Evolutionary conservation across 1,140 invertebrate genomes (phyloP), one percentile per base, ranked within the genome.

Genomic region (Glossosoma conforme): DNA sequence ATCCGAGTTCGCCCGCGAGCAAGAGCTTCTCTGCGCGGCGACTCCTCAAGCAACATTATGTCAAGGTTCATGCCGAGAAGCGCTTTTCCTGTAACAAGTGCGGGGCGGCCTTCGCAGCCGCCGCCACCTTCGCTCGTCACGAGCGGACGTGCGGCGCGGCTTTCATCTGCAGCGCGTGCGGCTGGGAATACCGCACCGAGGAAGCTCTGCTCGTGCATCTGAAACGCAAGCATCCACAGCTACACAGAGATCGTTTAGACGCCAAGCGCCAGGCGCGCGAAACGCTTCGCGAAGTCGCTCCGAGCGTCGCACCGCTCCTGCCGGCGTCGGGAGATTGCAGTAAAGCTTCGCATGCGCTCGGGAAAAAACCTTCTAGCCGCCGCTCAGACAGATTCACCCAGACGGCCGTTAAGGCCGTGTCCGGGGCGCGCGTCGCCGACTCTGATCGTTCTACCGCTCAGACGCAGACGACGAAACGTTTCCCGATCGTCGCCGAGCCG

Each of bases 41-140:
- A 13, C 25, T 55, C 6, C 13, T 55, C 19, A 49, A 55, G 14
- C 53, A 55, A 24, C 53, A 55, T 30, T 55, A 44, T 17, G 35
- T 40, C 41, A 55, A 55, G 25, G 46, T 55, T 4, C 53, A 55
- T 28, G 53, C 45, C 15, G n/a, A 19, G 10, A 49, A 50, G 25
- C 10, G n/a, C 13, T 55, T 24, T 20, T 14, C 22, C 14, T 55
- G 53, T 33, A 42, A 24, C 9, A 42, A 44, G n/a, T 55, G 53
- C 17, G 30, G 33, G 1, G 19, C 36, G 18, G 30, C 33, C 20
- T 36, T 36, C 17, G 38, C 53, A 3, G 14, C 50, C 0, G 17
- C 24, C n/a, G 44, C 53, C 2, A 33, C 36, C 8, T 30, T 38
- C 13, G 32, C 32, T 21, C 35, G 53, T 17, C 53, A 55, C 25